Evolutionary conservation across 2,888 invertebrate genomes (phyloP), one percentile per base, ranked within the genome.

Genomic region (Nemotelus nigrinus): DNA sequence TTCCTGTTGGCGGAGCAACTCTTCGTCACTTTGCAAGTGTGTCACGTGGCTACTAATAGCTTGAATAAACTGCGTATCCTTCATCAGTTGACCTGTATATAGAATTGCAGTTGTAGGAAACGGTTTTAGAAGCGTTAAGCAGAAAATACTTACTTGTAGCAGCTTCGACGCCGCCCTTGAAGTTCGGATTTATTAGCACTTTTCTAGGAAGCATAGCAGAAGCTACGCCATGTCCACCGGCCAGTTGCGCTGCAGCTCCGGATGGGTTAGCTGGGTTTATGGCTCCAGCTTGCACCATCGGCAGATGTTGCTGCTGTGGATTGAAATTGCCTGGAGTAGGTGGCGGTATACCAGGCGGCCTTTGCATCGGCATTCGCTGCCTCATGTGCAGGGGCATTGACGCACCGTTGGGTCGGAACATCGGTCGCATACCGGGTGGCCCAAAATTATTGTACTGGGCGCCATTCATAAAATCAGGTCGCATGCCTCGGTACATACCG

Each of bases 281-380:
- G 3, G 44, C 10, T 57, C 67, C 67, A 3, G 8, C 58, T n/a
- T 67, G 41, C 25, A 5, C 50, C 53, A 63, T 53, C 41, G 70
- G 45, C 48, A 74, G 78, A 44, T n/a, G 77, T 45, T 64, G 44
- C 79, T 50, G 70, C 8, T 50, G 67, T 2, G 44, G 39, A 3
- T 50, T 55, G 45, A 53, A 68, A 53, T 74, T 64, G 5, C 81
- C 88, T 60, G 88, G 89, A 41, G 88, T 88, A 80, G 91, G 91
- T 65, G 90, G 89, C 57, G 85, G 84, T 68, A 84, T 81, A 81
- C 89, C 90, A 8, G 91, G 90, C 39, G 83, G 83, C 41, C 83
- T 47, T 4, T 68, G 78, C 48, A 77, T 10, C 1, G 78, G 82
- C 81, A 84, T 82, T 43, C 83, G 82, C 25, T 81, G 80, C 63